phyloP scores from a whole-genome alignment of 2,797 vertebrate genomes.

The Bradypodion ventrale region DNA sequence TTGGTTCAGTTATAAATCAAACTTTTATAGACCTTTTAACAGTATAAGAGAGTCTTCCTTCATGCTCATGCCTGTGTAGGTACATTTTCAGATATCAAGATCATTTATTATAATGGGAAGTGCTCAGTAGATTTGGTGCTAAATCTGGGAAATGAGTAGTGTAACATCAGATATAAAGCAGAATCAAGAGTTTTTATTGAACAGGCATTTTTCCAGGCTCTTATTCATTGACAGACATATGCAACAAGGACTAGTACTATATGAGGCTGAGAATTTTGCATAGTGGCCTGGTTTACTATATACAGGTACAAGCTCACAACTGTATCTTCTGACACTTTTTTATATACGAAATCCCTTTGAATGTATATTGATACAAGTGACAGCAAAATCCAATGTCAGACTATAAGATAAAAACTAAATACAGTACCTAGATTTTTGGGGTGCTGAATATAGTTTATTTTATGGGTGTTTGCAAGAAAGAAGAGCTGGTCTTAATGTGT shows the following conservation, averaged over 20 bases:
- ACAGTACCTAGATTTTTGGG: background rate
- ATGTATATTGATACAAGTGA: background rate
- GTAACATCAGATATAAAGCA: accelerated
- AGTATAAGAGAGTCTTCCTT: constrained; percentile 42
- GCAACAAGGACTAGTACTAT: background rate
- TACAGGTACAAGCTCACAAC: background rate
- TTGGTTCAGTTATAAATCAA: constrained; percentile 69
- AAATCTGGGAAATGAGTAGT: background rate
- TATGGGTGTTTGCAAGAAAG: background rate
- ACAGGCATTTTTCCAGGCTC: background rate
- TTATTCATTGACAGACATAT: background rate
- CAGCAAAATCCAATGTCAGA: background rate
- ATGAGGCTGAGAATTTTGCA: background rate
- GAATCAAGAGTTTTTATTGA: background rate
- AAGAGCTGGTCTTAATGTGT: background rate
- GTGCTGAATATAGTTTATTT: no score
- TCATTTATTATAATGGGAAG: constrained; percentile 38
- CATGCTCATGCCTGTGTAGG: constrained; percentile 20
- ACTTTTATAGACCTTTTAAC: constrained; percentile 65
- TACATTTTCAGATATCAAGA: constrained; percentile 44
- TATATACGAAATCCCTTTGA: no score
- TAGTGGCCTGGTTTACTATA: background rate
- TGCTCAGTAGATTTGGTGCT: constrained; percentile 29
- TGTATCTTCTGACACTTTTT: background rate
- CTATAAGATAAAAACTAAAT: no score